A percentile compares a stretch with the other conserved stretches of the same genome.
Conservation (phyloP, 2,113 vertebrate genomes). For the Arizona elegans region DNA sequence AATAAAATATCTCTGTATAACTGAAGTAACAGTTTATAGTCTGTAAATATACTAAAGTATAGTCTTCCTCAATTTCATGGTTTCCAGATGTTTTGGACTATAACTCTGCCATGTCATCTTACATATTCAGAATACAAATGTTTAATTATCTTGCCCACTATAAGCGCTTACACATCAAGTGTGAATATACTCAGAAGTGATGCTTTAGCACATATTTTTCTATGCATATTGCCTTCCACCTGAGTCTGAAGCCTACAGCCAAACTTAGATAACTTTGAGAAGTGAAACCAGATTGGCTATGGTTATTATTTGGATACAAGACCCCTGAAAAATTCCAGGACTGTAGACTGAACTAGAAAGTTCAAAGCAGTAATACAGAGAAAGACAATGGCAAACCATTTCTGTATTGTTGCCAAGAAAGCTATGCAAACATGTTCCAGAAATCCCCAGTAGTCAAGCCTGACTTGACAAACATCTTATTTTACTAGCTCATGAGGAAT, state of each 20-base stretch:
- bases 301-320: not conserved
- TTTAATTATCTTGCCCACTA: not conserved
- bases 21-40: not conserved
- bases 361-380: not conserved
- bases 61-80: not conserved
- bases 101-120: not conserved
- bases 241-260: not conserved
- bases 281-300: not conserved
- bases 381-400: not conserved
- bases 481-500: not conserved
- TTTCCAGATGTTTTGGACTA: not conserved
- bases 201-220: not conserved
- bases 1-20: not conserved
- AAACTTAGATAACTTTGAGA: not conserved
- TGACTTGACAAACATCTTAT: not conserved
- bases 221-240: not conserved
- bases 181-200: not conserved
- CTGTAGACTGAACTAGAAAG: not conserved
- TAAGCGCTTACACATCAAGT: not conserved
- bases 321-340: not conserved
- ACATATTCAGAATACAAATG: not conserved
- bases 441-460: not conserved
- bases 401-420: not conserved
- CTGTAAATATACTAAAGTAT: not conserved
- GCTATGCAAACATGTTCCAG: not conserved